Conservation (phyloP, 2,888 invertebrate genomes). For the Pecten maximus region DNA sequence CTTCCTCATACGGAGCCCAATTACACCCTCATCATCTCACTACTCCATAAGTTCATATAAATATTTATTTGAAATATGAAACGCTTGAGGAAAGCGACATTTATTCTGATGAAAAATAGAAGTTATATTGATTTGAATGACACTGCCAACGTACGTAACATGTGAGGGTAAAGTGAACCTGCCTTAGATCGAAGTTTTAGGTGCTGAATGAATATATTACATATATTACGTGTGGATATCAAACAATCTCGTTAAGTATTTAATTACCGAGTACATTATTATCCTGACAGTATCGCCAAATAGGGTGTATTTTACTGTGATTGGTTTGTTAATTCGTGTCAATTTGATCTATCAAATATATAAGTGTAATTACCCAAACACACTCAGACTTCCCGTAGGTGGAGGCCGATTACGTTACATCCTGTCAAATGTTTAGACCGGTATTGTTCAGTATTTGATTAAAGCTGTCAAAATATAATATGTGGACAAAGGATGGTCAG, state of each 20-base stretch:
- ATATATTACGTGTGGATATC: not conserved
- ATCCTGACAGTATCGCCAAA: not conserved
- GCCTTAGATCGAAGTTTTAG: not conserved
- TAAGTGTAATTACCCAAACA: not conserved
- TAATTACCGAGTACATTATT: not conserved
- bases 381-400: not conserved
- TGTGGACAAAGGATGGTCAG: not conserved
- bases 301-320: not conserved
- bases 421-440: not conserved
- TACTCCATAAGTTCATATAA: no score
- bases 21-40: no score
- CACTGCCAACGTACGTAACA: no score
- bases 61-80: no score
- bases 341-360: not conserved
- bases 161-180: not conserved
- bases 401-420: slow-evolving; percentile 4
- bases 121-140: no score
- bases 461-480: not conserved
- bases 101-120: no score
- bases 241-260: not conserved
- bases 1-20: no score
- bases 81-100: no score
- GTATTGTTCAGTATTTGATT: not conserved
- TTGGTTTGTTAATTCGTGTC: not conserved
- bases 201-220: not conserved